phyloP scores from a whole-genome alignment of 2,797 vertebrate species.

The Fringilla coelebs region DNA sequence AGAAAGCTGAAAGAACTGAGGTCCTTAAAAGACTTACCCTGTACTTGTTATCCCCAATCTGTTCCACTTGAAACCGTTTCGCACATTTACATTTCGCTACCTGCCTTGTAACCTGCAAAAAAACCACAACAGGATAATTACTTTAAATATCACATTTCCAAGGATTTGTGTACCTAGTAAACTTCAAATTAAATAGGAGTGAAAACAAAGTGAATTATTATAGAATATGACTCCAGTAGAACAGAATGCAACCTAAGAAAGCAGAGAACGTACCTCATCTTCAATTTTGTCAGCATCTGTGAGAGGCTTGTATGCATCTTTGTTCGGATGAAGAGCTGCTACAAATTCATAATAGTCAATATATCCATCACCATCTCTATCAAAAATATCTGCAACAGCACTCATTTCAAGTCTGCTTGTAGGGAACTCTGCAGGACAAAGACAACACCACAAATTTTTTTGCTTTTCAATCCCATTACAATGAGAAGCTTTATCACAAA shows the following conservation, averaged over 20 bases:
- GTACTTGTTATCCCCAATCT: conserved; percentile 99
- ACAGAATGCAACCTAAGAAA: neutral
- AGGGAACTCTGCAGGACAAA: conserved; percentile 85
- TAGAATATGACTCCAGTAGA: neutral
- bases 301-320: conserved; percentile 96
- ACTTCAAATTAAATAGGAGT: neutral
- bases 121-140: neutral
- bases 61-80: conserved; percentile 98
- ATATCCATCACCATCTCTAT: conserved; percentile 97
- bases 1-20: neutral
- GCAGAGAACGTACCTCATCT: conserved; percentile 85
- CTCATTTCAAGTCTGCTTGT: conserved; percentile 98
- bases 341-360: conserved; percentile 99
- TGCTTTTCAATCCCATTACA: neutral
- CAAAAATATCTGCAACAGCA: conserved; percentile 97
- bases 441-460: neutral
- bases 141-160: neutral
- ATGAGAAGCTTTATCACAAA: neutral
- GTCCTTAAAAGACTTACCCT: conserved; percentile 81
- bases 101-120: conserved; percentile 92
- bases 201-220: neutral
- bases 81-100: conserved; percentile 99
- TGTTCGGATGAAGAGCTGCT: conserved; percentile 97
- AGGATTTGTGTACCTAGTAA: neutral
- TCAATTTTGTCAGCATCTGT: conserved; percentile 99